Evolutionary conservation across 2,113 vertebrate genomes (phyloP).

Genomic region (Dascyllus trimaculatus): DNA sequence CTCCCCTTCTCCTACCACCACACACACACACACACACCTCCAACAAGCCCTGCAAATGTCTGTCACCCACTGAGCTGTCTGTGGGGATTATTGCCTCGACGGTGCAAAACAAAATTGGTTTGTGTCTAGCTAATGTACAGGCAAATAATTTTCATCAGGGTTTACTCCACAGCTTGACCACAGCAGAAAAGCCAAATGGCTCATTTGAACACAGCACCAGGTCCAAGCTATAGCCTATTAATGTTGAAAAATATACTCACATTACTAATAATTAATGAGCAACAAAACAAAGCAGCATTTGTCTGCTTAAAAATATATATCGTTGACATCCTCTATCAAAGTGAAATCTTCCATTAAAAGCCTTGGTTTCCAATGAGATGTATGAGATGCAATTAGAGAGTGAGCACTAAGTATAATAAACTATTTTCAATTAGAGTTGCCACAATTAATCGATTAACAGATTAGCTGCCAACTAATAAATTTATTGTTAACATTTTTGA

Average conservation of each 20-base stretch:
- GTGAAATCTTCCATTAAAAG: slow-evolving; percentile 5
- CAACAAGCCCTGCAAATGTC: slow-evolving; percentile 71
- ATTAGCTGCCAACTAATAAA: too few relatives aligned
- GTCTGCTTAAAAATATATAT: background rate
- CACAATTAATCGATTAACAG: too few relatives aligned
- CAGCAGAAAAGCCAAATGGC: background rate
- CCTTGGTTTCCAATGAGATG: background rate
- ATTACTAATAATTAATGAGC: background rate
- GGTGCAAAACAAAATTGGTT: slow-evolving; percentile 43
- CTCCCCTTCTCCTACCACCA: slow-evolving; percentile 11
- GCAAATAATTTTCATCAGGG: slow-evolving; percentile 36
- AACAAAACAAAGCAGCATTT: slow-evolving; percentile 9
- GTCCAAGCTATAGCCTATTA: background rate
- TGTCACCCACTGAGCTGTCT: slow-evolving; percentile 81
- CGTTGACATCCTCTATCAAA: slow-evolving; percentile 8
- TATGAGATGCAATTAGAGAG: slow-evolving; percentile 8
- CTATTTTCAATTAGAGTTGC: too few relatives aligned
- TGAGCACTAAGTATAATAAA: background rate
- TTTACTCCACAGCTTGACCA: slow-evolving; percentile 10
- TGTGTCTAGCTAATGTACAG: slow-evolving; percentile 51
- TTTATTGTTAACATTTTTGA: too few relatives aligned
- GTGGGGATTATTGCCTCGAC: slow-evolving; percentile 71
- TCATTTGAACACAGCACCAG: background rate
- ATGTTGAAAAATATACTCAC: background rate
- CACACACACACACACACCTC: slow-evolving; percentile 59